Conservation (phyloP, 2,888 invertebrate species). For the Euplexia lucipara region DNA sequence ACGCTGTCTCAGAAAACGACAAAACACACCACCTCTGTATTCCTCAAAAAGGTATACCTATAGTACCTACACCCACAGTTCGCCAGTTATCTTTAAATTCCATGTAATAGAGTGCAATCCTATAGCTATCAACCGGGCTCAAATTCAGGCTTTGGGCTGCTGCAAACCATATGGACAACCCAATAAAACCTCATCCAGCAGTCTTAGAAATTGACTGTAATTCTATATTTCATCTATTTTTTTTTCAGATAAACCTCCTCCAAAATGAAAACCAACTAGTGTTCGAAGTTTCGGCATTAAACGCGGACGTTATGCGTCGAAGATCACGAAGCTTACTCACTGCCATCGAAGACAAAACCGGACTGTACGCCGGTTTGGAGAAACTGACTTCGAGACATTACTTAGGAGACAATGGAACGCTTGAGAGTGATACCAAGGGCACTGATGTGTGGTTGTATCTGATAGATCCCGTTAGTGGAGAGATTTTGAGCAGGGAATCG, state of each 20-base stretch:
- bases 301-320: conserved; percentile 93
- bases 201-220: no score
- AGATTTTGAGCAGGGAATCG: conserved; percentile 94
- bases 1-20: no score
- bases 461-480: conserved; percentile 94
- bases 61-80: no score
- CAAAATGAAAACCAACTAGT: conserved; percentile 95
- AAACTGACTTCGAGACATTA: conserved; percentile 95
- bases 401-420: conserved; percentile 94
- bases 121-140: no score
- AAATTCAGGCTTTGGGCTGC: no score
- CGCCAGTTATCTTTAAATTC: no score
- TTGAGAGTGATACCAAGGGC: conserved; percentile 93
- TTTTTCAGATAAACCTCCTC: conserved; percentile 94
- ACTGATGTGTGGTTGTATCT: conserved; percentile 97
- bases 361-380: conserved; percentile 95
- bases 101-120: no score
- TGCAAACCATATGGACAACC: no score
- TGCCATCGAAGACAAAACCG: conserved; percentile 93
- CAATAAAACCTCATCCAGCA: no score
- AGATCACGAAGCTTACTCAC: conserved; percentile 88
- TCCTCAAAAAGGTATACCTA: no score
- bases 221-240: no score
- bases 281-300: conserved; percentile 94
- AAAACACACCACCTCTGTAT: no score